These are phyloP conservation scores for Podabrus alpinus DNA, from an alignment of 2,888 invertebrate species.

Conservation along the genomic window DNA sequence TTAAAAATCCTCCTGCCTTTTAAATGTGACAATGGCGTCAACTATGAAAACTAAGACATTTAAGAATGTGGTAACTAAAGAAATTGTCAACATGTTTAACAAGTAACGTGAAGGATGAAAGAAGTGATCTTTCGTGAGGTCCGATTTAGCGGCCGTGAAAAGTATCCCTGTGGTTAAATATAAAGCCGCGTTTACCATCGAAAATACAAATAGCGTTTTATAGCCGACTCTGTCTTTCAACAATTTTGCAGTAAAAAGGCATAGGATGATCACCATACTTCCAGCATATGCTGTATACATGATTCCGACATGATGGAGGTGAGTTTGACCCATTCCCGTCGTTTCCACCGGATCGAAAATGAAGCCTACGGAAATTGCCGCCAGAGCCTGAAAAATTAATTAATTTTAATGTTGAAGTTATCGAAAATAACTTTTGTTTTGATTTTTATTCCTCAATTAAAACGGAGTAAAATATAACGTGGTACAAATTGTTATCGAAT, in stretches of 20 bases:
- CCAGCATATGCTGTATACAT: conserved; percentile 71
- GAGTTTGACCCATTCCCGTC: conserved; percentile 60
- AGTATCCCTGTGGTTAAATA: conserved; percentile 69
- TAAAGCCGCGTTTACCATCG: conserved; percentile 64
- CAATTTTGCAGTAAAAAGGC: conserved; percentile 64
- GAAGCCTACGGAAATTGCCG: conserved; percentile 66
- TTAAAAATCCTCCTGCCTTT: conserved; percentile 54
- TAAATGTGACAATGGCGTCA: conserved; percentile 67
- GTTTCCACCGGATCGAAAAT: conserved; percentile 67
- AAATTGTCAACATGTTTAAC: conserved; percentile 69
- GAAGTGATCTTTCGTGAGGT: conserved; percentile 55
- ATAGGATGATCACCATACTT: conserved; percentile 67
- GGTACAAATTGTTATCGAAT: too few species aligned
- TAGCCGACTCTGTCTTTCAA: conserved; percentile 68
- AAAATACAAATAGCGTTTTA: conserved; percentile 66
- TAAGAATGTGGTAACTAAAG: conserved; percentile 66
- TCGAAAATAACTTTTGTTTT: too few species aligned
- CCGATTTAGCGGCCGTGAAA: conserved; percentile 58
- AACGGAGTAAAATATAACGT: too few species aligned
- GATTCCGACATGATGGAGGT: conserved; percentile 64
- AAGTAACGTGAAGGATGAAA: conserved; percentile 66
- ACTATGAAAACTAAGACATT: conserved; percentile 64
- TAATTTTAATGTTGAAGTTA: too few species aligned
- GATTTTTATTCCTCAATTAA: too few species aligned
- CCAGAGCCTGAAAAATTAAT: conserved; percentile 59